Percentiles rank a stretch among this genome's conserved stretches.
phyloP scores from a whole-genome alignment of 2,797 vertebrate genomes.

The Cossypha caffra region DNA sequence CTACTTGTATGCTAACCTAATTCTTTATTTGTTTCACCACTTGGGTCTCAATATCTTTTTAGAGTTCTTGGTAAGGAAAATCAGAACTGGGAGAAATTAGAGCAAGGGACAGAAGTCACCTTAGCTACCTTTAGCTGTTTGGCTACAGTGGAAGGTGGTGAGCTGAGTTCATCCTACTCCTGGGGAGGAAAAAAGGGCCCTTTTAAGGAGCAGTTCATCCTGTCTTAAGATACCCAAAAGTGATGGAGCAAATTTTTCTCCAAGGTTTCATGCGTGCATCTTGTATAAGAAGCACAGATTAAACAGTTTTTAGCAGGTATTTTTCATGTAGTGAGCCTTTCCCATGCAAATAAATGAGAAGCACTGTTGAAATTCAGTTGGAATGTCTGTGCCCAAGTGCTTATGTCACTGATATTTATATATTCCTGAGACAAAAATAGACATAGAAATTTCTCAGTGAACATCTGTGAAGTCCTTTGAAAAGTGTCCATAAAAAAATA shows the following conservation, averaged over 20 bases:
- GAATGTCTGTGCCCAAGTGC: background rate
- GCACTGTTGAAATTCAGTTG: background rate
- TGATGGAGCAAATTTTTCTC: background rate
- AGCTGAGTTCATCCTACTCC: background rate
- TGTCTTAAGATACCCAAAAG: background rate
- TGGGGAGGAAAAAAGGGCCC: rapidly evolving
- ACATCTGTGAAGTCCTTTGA: background rate
- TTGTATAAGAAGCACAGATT: background rate
- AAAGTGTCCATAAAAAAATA: background rate
- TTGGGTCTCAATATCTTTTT: background rate
- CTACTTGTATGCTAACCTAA: background rate
- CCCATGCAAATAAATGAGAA: background rate
- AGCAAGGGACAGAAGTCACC: background rate
- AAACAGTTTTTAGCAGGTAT: background rate
- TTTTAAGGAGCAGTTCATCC: background rate
- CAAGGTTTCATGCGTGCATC: background rate
- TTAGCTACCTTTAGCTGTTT: background rate
- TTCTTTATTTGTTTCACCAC: background rate
- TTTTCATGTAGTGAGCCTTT: background rate
- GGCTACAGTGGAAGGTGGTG: background rate
- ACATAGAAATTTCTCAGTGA: background rate
- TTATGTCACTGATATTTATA: background rate
- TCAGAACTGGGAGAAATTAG: background rate
- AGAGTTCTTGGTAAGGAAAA: background rate
- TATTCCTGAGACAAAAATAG: background rate